Base-by-base conservation (phyloP, 64 coral and sea anemone genomes). In the Anthopleura sola region DNA sequence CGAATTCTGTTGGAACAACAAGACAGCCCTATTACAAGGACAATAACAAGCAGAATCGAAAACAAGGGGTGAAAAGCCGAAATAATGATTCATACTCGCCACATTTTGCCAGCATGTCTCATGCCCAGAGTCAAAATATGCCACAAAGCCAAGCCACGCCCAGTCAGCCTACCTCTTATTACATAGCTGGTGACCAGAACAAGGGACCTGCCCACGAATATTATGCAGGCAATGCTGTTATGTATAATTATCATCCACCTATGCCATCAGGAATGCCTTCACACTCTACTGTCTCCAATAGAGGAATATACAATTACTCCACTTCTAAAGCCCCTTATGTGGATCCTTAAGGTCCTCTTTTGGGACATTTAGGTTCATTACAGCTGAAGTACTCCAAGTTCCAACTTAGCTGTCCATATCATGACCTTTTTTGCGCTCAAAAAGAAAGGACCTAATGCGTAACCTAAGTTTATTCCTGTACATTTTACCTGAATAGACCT, bases 271-370 rank as follows among this genome's bases (percentile, higher is more conserved):
- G 46, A 40, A 82, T 88, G 77, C 6, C 87, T 19, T 60, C 79
- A 18, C 87, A 89, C 44, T 68, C 87, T 46, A 36, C 87, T 62
- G 26, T 29, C 0, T 78, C 53, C 86, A 17, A 55, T 58, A 79
- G 87, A 23, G 57, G 34, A 37, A 60, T 54, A 20, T 89, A 55
- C 51, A 31, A 46, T 18, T 89, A 55, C 15, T 16, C 1, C 14
- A 71, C 28, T 33, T 71, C 24, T 32, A 71, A 32, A 29, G 31
- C 3, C 6, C 15, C 14, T 36, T 71, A 15, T 71, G 11, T 71
- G 34, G 31, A 71, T 14, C 28, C n/a, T 15, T 34, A 36, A 71
- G 29, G 31, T 0, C 23, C 21, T 15, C 8, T 32, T 71, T 15
- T 34, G 29, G 66, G 66, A 29, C 66, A 29, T 71, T 69, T 7